Evolutionary conservation across 2,797 vertebrate species (phyloP), one percentile per base, ranked within the genome.

Genomic region (Chromobotia macracanthus): DNA sequence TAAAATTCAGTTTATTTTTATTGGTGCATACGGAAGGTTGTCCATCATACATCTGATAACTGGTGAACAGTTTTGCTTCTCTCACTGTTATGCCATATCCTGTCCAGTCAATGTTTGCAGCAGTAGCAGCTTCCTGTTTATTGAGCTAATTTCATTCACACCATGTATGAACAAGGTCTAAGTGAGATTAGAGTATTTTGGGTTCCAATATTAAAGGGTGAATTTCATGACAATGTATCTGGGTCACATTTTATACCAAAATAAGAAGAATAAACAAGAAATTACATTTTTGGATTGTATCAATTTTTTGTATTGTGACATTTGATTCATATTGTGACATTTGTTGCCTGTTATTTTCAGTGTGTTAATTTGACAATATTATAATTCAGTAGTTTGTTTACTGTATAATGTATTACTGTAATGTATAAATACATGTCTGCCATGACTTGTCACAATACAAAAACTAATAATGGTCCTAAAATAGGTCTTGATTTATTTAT

Each of bases 61-160:
- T 31, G 60, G 25, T 9, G 58, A 69, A 79, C 11, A 38, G 48
- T 84, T 82, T 79, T n/a, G 55, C 76, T 79, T 64, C 44, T 63
- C 56, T 79, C 70, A 56, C 75, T 82, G 63, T 85, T 78, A 84
- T 66, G 28, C 73, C 4, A 80, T 80, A 69, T 85, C 80, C 83
- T 85, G 75, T 74, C 56, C 11, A 23, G 55, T 46, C 46, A 58
- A 11, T 55, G 77, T 65, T 67, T 68, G 55, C 65, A 60, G 70
- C 80, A 80, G 65, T 56, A 64, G 23, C 82, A 23, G 69, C 56
- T 28, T 65, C 51, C 38, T 18, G n/a, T 72, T 50, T 48, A 2
- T 8, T 11, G 6, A 67, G 56, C 51, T 15, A 18, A 31, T 60
- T 31, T 21, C 41, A 55, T 15, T 75, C 31, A 55, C 48, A 15